These are phyloP conservation scores for Falco rusticolus DNA, from an alignment of 2,797 vertebrate species.

Conservation along the genomic window DNA sequence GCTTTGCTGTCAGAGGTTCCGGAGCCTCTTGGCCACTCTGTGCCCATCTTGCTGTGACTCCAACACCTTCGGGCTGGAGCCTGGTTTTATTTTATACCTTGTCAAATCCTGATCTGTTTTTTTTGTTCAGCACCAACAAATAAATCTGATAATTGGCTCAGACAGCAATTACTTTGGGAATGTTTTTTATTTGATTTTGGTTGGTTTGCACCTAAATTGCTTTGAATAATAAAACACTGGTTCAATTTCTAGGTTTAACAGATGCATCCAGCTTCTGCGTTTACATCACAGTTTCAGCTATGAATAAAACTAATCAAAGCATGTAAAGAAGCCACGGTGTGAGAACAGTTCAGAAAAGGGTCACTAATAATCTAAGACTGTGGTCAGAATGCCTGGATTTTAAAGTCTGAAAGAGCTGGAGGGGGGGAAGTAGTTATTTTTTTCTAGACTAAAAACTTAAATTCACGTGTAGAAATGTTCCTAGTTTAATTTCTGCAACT, in stretches of 20 bases:
- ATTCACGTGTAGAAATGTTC: background rate
- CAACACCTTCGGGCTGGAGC: background rate
- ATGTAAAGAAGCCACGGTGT: background rate
- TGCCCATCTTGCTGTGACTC: background rate
- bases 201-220: constrained; percentile 7
- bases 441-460: background rate
- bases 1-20: background rate
- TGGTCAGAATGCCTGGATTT: background rate
- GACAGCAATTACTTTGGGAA: background rate
- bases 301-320: constrained; percentile 14
- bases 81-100: background rate
- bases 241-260: background rate
- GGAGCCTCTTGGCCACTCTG: background rate
- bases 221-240: background rate
- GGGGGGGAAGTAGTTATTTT: background rate
- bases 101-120: background rate
- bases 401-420: background rate
- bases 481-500: background rate
- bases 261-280: background rate
- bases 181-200: background rate
- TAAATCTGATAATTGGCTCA: background rate
- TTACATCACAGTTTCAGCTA: constrained; percentile 19
- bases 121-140: background rate
- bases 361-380: background rate
- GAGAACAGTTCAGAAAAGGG: background rate